Conservation (phyloP, 1,140 invertebrate genomes). For the Pissodes strobi region DNA sequence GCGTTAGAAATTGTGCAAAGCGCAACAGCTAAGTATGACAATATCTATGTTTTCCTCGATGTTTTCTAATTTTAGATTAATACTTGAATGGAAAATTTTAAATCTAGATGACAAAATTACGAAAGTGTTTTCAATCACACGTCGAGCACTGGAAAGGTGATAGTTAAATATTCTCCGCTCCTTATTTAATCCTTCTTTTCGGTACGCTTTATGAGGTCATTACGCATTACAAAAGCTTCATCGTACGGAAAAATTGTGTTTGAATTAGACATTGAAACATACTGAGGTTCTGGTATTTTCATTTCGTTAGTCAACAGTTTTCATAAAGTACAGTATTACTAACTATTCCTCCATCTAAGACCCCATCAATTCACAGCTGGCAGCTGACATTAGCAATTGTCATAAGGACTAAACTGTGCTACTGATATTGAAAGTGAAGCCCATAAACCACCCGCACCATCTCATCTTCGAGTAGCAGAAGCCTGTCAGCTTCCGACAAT, state of each 20-base stretch:
- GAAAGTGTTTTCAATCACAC: no score
- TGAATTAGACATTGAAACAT: no score
- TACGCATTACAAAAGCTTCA: no score
- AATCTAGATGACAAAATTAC: not conserved
- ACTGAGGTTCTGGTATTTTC: no score
- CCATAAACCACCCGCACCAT: not conserved
- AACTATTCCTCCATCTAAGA: conserved; percentile 49
- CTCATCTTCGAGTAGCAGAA: no score
- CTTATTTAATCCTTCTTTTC: not conserved
- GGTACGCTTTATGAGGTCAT: not conserved
- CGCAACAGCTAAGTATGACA: no score
- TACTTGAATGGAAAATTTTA: not conserved
- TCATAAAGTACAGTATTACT: no score
- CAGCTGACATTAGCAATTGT: conserved; percentile 49
- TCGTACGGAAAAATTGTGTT: not conserved
- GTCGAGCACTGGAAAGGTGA: not conserved
- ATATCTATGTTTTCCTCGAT: no score
- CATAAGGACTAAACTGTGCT: conserved; percentile 21
- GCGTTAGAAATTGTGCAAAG: no score
- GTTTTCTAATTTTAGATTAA: no score
- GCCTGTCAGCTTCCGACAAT: no score
- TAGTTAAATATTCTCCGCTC: no score
- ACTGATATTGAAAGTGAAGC: not conserved
- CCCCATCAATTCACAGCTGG: conserved; percentile 50
- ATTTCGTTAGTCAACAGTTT: conserved; percentile 7